Evolutionary conservation across 2,797 vertebrate genomes (phyloP).

Genomic region (Falco cherrug): DNA sequence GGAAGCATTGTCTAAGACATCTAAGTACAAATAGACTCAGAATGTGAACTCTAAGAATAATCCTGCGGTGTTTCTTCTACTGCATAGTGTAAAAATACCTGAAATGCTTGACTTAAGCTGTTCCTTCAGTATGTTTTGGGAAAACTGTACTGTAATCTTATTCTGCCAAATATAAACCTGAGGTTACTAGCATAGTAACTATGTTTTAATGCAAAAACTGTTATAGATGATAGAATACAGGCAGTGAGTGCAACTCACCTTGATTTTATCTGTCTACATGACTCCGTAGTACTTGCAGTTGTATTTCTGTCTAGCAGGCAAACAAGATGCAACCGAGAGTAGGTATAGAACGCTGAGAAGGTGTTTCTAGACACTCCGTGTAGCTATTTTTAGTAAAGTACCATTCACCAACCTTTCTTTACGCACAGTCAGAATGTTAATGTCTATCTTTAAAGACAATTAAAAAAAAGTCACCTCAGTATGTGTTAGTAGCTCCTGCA

Average conservation of each 20-base stretch:
- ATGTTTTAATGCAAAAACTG: background rate
- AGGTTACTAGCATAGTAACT: background rate
- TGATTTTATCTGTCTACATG: background rate
- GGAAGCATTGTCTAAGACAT: background rate
- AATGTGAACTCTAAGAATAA: background rate
- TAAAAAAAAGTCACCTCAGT: accelerated
- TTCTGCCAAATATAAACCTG: background rate
- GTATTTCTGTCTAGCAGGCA: background rate
- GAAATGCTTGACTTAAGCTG: background rate
- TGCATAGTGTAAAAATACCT: background rate
- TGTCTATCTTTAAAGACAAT: background rate
- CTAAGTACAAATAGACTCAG: background rate
- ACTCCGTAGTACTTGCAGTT: background rate
- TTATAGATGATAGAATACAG: background rate
- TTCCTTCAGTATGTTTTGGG: background rate
- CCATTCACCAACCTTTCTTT: background rate
- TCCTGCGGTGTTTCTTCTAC: background rate
- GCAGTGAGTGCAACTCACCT: background rate
- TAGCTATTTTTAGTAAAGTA: background rate
- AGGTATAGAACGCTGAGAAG: background rate
- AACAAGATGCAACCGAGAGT: background rate
- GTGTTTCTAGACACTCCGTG: background rate
- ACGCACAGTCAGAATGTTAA: background rate
- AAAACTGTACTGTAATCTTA: background rate
- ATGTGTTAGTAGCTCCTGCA: background rate